Conservation (phyloP, 37 sponge, comb jelly and placozoan genomes). For the Diacarnus erythraeanus region DNA sequence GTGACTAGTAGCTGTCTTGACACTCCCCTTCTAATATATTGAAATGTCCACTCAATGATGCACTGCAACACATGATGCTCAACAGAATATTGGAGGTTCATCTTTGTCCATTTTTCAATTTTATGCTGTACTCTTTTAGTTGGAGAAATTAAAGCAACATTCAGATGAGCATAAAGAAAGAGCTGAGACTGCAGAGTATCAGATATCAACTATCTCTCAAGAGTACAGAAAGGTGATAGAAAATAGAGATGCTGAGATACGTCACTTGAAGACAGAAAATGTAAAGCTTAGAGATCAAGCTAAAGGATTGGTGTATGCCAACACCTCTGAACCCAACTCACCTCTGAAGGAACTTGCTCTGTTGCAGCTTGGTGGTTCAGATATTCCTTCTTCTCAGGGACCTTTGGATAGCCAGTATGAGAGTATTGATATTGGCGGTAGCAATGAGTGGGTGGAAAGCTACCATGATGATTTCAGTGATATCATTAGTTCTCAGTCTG, state of each 20-base stretch:
- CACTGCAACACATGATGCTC: too few species aligned
- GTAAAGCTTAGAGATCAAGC: constrained; percentile 51
- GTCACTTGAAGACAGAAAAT: constrained; percentile 40
- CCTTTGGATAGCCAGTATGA: background rate
- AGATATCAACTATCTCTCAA: constrained; percentile 77
- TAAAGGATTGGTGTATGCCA: background rate
- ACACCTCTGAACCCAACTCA: background rate
- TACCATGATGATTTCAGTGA: constrained; percentile 42
- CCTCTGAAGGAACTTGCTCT: constrained; percentile 26
- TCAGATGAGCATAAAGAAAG: constrained; percentile 71
- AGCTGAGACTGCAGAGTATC: constrained; percentile 81
- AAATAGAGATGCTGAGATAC: constrained; percentile 67
- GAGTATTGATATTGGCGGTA: constrained; percentile 4
- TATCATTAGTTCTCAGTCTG: constrained; percentile 46
- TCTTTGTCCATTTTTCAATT: too few species aligned
- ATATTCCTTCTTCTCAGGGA: background rate
- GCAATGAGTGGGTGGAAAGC: constrained; percentile 11
- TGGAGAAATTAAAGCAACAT: constrained; percentile 57
- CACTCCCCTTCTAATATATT: too few species aligned
- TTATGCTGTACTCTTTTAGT: too few species aligned
- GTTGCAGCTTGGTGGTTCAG: background rate
- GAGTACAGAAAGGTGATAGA: constrained; percentile 78
- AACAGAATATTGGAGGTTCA: too few species aligned
- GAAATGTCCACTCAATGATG: too few species aligned
- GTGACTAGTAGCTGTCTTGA: too few species aligned